phyloP scores from a whole-genome alignment of 2,888 invertebrate species.

The Arrhopalites spinosus region DNA sequence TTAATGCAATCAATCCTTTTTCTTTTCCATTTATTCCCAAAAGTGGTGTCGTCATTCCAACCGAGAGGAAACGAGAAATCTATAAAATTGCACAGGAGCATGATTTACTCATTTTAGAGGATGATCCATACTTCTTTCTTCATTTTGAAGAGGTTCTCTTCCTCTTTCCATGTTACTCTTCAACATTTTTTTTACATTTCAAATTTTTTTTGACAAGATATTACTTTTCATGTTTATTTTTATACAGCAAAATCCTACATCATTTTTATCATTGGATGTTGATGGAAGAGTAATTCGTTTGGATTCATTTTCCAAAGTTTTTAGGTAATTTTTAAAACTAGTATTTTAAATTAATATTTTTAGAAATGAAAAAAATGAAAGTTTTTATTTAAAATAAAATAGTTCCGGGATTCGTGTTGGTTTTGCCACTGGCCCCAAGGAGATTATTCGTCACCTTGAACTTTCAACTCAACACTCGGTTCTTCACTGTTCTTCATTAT shows the following conservation, averaged over 20 bases:
- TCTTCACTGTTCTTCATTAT: conserved; percentile 68
- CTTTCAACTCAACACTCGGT: conserved; percentile 74
- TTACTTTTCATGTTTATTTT: too few species aligned
- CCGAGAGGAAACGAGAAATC: conserved; percentile 70
- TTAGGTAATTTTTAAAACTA: conserved; percentile 67
- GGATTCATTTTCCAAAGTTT: conserved; percentile 78
- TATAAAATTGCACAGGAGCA: conserved; percentile 76
- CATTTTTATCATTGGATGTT: conserved; percentile 74
- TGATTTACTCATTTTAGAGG: conserved; percentile 78
- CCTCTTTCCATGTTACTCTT: too few species aligned
- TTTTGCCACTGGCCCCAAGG: conserved; percentile 73
- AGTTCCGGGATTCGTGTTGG: conserved; percentile 74
- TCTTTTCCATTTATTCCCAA: too few species aligned
- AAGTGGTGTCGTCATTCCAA: conserved; percentile 71
- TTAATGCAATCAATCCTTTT: too few species aligned
- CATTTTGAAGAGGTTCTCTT: conserved; percentile 68
- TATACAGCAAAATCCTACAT: conserved; percentile 64
- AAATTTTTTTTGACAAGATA: too few species aligned
- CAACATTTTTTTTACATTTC: too few species aligned
- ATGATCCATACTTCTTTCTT: conserved; percentile 81
- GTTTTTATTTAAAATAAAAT: background rate
- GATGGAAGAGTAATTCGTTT: conserved; percentile 77
- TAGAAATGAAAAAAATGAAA: background rate
- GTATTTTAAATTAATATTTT: too few species aligned
- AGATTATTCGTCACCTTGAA: conserved; percentile 68